Evolutionary conservation across 2,888 invertebrate genomes (phyloP).

Genomic region (Caenorhabditis imperialis): DNA sequence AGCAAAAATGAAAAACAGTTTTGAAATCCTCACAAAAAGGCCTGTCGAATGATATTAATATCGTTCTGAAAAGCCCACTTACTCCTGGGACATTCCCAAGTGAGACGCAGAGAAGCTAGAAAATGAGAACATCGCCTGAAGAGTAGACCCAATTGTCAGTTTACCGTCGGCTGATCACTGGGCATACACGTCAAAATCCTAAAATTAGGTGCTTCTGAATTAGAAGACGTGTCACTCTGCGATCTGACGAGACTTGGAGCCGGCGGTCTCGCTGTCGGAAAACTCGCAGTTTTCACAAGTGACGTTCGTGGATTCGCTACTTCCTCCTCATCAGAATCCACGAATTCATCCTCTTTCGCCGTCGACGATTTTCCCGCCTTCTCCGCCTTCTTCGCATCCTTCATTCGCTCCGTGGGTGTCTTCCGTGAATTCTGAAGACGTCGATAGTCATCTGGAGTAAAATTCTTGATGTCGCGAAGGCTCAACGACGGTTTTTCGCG

Average conservation of each 20-base stretch:
- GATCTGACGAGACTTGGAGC: background rate
- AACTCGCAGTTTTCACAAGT: slow-evolving; percentile 2
- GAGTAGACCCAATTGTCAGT: too few relatives aligned
- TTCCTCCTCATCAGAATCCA: slow-evolving; percentile 23
- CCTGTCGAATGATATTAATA: too few relatives aligned
- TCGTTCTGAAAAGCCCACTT: too few relatives aligned
- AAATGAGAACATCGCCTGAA: too few relatives aligned
- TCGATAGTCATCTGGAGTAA: slow-evolving; percentile 25
- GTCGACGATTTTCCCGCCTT: slow-evolving; percentile 1
- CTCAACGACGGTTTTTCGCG: slow-evolving; percentile 13
- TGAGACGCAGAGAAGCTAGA: too few relatives aligned
- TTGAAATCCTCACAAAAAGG: too few relatives aligned
- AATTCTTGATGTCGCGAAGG: slow-evolving; percentile 41
- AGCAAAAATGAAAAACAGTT: too few relatives aligned
- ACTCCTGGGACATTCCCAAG: too few relatives aligned
- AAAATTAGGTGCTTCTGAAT: slow-evolving; percentile 1
- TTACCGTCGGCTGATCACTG: slow-evolving; percentile 43
- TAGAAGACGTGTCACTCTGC: background rate
- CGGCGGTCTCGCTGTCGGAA: background rate
- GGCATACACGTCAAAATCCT: slow-evolving; percentile 41
- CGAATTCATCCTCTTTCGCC: slow-evolving; percentile 23
- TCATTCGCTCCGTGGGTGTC: slow-evolving; percentile 18
- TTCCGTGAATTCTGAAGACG: slow-evolving; percentile 23
- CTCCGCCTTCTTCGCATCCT: slow-evolving; percentile 18
- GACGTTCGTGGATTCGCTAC: background rate